Evolutionary conservation across 2,888 invertebrate species (phyloP).

Genomic region (Agrochola lychnidis): DNA sequence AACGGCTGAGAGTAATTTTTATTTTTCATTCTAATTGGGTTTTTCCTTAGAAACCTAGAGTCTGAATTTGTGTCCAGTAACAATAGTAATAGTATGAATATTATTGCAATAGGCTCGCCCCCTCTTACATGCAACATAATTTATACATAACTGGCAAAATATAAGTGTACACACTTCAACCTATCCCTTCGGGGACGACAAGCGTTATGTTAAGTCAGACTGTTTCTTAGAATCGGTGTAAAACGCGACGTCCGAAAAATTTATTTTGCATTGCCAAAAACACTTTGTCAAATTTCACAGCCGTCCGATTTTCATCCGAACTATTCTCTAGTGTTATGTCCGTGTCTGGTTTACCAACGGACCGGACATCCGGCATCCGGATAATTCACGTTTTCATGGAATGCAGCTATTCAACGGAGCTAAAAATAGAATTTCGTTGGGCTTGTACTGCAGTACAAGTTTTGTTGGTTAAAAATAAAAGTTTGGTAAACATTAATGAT

Average conservation of each 20-base stretch:
- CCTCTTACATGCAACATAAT: no score
- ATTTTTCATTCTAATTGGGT: no score
- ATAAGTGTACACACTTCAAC: no score
- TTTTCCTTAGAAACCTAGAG: no score
- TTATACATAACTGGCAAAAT: no score
- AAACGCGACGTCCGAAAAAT: neutral
- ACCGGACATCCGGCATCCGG: slow-evolving; percentile 15
- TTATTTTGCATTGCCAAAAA: neutral
- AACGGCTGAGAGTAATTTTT: no score
- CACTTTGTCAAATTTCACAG: slow-evolving; percentile 20
- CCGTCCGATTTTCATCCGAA: neutral
- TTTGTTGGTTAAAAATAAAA: neutral
- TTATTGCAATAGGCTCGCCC: no score
- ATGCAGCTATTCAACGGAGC: neutral
- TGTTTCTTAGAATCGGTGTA: neutral
- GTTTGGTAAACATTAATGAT: neutral
- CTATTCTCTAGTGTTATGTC: neutral
- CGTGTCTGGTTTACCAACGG: neutral
- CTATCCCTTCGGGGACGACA: no score
- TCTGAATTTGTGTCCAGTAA: no score
- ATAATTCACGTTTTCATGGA: neutral
- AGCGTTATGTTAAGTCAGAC: no score
- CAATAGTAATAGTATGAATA: no score
- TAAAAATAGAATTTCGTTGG: neutral
- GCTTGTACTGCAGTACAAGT: neutral